phyloP scores from a whole-genome alignment of 2,113 vertebrate genomes.

The Triplophysa dalaica region DNA sequence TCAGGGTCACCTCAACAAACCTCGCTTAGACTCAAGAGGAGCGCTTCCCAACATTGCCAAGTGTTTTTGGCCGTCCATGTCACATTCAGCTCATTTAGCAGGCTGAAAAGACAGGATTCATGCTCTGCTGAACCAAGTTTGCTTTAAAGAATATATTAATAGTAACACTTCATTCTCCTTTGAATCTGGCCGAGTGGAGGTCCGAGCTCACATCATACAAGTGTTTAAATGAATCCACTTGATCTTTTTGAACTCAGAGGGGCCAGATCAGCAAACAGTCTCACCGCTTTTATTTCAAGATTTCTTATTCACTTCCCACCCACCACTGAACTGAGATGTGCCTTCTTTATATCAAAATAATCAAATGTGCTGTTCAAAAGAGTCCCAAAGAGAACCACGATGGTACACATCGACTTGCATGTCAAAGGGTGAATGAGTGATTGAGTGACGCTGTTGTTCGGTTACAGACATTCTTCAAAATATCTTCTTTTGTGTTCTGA shows the following conservation, averaged over 20 bases:
- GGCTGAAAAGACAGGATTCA: conserved; percentile 69
- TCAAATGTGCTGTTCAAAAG: no score
- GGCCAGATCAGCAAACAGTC: neutral
- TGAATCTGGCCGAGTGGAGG: conserved; percentile 53
- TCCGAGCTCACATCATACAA: neutral
- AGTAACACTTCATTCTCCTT: conserved; percentile 57
- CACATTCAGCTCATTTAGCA: conserved; percentile 75
- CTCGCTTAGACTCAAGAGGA: conserved; percentile 54
- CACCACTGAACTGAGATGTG: neutral
- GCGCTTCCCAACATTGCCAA: conserved; percentile 62
- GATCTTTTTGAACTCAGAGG: neutral
- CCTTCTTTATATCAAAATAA: no score
- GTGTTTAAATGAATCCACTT: neutral
- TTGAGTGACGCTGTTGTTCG: no score
- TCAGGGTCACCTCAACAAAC: conserved; percentile 70
- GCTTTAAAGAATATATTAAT: conserved; percentile 73
- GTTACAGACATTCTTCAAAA: no score
- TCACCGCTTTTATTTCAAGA: neutral
- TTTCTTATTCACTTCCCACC: conserved; percentile 25
- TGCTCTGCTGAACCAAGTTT: conserved; percentile 60
- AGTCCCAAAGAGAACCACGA: no score
- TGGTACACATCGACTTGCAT: no score
- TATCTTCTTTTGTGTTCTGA: no score
- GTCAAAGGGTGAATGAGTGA: no score
- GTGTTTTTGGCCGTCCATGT: conserved; percentile 64